Conservation (phyloP, 1,140 invertebrate species). For the Calliphora vicina region DNA sequence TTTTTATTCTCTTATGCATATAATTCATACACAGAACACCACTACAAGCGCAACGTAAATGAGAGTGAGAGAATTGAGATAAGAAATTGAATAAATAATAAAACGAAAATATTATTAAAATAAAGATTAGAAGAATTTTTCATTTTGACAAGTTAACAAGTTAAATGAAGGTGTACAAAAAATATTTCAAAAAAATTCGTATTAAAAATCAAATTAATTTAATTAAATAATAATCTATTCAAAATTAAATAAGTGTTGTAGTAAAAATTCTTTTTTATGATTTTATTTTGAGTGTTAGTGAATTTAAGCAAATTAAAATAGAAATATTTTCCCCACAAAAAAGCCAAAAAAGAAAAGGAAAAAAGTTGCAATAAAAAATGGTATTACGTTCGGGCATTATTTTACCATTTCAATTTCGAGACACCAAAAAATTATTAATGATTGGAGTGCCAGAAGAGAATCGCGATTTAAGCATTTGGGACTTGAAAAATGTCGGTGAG, state of each 20-base stretch:
- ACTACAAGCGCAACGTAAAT: background rate
- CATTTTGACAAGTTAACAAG: slow-evolving; percentile 31
- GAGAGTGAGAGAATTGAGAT: slow-evolving; percentile 4
- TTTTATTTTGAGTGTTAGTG: background rate
- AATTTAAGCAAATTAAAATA: background rate
- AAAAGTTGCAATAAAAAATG: slow-evolving; percentile 47
- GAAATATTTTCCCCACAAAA: background rate
- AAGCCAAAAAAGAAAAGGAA: background rate
- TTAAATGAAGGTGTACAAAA: slow-evolving; percentile 28
- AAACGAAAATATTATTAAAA: slow-evolving; percentile 16
- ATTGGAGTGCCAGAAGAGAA: slow-evolving; percentile 59
- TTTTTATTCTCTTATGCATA: slow-evolving; percentile 4
- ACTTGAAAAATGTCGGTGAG: slow-evolving; percentile 62
- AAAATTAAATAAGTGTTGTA: background rate
- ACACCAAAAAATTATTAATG: slow-evolving; percentile 60
- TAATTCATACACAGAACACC: background rate
- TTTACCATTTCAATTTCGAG: slow-evolving; percentile 61
- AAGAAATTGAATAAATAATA: slow-evolving; percentile 26
- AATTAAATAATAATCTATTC: slow-evolving; percentile 8
- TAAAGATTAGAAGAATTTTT: slow-evolving; percentile 34
- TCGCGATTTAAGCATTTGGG: slow-evolving; percentile 59
- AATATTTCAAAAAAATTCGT: slow-evolving; percentile 10
- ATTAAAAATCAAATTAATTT: slow-evolving; percentile 11
- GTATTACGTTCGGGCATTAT: slow-evolving; percentile 60
- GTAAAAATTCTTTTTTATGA: background rate